Conservation (phyloP, 92 coral and sea anemone genomes). For the Palythoa caribaeorum region DNA sequence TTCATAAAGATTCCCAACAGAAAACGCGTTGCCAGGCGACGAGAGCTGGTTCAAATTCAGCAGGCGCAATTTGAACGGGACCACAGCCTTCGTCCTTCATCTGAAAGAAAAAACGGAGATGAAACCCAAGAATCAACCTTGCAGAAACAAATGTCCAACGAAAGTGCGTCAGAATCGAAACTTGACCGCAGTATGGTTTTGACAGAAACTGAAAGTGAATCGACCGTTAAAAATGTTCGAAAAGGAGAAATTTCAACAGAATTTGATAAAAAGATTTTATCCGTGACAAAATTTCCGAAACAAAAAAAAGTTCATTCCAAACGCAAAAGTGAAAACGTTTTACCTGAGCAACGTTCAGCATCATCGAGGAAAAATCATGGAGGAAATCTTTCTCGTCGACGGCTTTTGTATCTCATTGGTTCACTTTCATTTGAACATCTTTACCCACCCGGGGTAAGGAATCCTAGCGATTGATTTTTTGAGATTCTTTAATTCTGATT, state of each 20-base stretch:
- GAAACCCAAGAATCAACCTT: neutral
- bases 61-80: slow-evolving; percentile 24
- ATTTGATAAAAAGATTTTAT: neutral
- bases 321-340: neutral
- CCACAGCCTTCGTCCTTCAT: neutral
- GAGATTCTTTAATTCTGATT: neutral
- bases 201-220: neutral
- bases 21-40: slow-evolving; percentile 40
- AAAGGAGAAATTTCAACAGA: neutral
- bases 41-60: neutral
- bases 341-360: neutral
- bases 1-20: slow-evolving; percentile 26
- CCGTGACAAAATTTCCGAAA: neutral
- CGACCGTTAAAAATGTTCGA: neutral
- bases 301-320: slow-evolving; percentile 2
- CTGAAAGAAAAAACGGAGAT: neutral
- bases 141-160: neutral
- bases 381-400: slow-evolving; percentile 23
- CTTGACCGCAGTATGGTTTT: neutral
- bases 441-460: slow-evolving; percentile 36
- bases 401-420: slow-evolving; percentile 31
- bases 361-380: neutral
- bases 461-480: neutral
- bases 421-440: slow-evolving; percentile 34
- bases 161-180: neutral